Evolutionary conservation across 2,888 invertebrate species (phyloP), one percentile per base, ranked within the genome.

Genomic region (Agrilus biguttatus): DNA sequence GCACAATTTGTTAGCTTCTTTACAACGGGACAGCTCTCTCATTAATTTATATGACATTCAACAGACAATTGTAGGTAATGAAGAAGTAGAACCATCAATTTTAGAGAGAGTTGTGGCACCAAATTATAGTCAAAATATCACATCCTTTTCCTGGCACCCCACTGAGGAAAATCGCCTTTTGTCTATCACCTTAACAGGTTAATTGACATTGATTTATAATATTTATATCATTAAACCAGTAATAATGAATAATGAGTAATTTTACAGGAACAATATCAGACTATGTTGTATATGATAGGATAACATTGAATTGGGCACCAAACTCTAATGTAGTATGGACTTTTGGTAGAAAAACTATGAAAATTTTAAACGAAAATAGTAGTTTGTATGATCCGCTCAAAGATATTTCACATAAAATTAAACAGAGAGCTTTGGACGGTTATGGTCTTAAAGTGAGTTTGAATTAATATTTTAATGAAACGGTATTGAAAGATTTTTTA

Each of bases 91-190:
- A 56, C 80, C 85, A 1, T 78, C 82, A 33, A 79, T 83, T 38
- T 68, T 85, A 32, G 86, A 86, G 60, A 70, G 86, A 53, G 74
- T 76, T 45, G 72, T 80, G n/a, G 57, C 60, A 32, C 69, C 73
- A 40, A 67, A 64, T 39, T 63, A 63, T 14, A 59, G 63, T 6
- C 64, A 66, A 48, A 63, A 63, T 36, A 66, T 90, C 12, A 77
- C 81, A 8, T 82, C 88, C 46, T 85, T 89, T 63, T 78, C 83
- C 33, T 95, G 95, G 90, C 93, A 95, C 67, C 83, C 85, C 2
- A 71, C 71, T 5, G 80, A 88, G 56, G 83, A 83, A 62, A 86
- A 86, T 56, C 68, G 86, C 32, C 68, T 90, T 50, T 67, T 90
- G 41, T 78, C 81, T 1, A 76, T 83, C 39, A 69, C 75, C n/a